Evolutionary conservation across 1,140 invertebrate species (phyloP).

Genomic region (Armadillidium nasatum): DNA sequence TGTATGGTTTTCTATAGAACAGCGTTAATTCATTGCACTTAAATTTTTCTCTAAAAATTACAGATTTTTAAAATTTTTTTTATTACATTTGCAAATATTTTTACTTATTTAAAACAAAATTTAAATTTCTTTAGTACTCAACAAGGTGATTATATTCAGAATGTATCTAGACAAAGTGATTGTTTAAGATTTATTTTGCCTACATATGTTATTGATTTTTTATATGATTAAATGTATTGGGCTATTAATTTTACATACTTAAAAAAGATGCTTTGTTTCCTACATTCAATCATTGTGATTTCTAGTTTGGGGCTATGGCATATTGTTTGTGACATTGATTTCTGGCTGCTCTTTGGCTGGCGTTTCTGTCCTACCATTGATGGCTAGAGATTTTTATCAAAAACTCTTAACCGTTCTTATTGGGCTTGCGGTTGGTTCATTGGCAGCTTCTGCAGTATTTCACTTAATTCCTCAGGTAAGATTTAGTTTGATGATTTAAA

Average conservation of each 20-base stretch:
- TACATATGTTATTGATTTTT: background rate
- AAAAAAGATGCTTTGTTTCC: background rate
- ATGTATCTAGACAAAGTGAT: too few relatives aligned
- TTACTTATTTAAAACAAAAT: too few relatives aligned
- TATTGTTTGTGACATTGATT: constrained; percentile 60
- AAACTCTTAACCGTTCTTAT: constrained; percentile 59
- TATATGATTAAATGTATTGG: background rate
- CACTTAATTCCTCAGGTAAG: constrained; percentile 61
- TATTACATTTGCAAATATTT: too few relatives aligned
- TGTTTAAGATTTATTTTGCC: background rate
- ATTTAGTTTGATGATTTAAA: background rate
- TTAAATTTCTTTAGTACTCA: too few relatives aligned
- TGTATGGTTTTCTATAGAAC: too few relatives aligned
- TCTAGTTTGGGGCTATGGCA: constrained; percentile 59
- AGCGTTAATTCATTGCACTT: too few relatives aligned
- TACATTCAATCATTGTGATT: background rate
- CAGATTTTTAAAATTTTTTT: too few relatives aligned
- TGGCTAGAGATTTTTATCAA: constrained; percentile 57
- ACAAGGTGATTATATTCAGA: too few relatives aligned
- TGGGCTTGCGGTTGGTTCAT: constrained; percentile 62
- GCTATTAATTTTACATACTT: background rate
- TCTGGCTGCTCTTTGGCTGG: constrained; percentile 60
- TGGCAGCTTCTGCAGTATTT: constrained; percentile 60
- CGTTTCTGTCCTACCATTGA: constrained; percentile 58
- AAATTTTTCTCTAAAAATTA: too few relatives aligned